These are phyloP conservation scores for Tuberolachnus salignus DNA, from an alignment of 2,888 invertebrate genomes.

Conservation along the genomic window DNA sequence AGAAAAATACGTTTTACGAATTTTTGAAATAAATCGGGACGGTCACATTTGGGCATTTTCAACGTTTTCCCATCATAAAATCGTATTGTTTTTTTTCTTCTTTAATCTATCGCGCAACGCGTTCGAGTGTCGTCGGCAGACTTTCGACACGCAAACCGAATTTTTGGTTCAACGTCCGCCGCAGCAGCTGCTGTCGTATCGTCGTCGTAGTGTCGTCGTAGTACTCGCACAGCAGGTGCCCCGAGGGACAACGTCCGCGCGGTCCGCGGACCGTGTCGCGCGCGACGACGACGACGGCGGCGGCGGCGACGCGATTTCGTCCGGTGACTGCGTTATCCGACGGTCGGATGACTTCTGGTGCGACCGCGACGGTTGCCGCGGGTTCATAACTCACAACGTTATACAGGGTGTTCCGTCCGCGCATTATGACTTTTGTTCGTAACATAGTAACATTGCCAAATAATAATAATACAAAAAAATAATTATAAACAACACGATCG, in stretches of 20 bases:
- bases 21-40: too few relatives aligned
- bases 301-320: constrained; percentile 17
- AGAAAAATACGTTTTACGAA: too few relatives aligned
- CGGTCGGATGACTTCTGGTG: constrained; percentile 20
- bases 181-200: constrained; percentile 15
- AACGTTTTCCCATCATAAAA: too few relatives aligned
- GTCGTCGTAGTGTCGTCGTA: not conserved
- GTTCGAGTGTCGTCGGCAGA: too few relatives aligned
- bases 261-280: constrained; percentile 16
- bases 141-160: too few relatives aligned
- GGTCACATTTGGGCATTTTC: too few relatives aligned
- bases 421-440: too few relatives aligned
- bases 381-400: not conserved
- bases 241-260: constrained; percentile 39
- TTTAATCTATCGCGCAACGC: not conserved
- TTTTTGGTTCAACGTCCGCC: constrained; percentile 23
- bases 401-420: not conserved
- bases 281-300: constrained; percentile 1
- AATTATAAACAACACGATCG: too few relatives aligned
- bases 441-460: too few relatives aligned
- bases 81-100: too few relatives aligned
- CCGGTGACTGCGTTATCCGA: constrained; percentile 44
- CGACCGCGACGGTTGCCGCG: not conserved
- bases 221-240: constrained; percentile 29
- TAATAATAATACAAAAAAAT: too few relatives aligned